Percentiles rank a stretch among this genome's conserved stretches.
phyloP scores from a whole-genome alignment of 2,888 invertebrate species.

The Callyntrura guangdongensis region DNA sequence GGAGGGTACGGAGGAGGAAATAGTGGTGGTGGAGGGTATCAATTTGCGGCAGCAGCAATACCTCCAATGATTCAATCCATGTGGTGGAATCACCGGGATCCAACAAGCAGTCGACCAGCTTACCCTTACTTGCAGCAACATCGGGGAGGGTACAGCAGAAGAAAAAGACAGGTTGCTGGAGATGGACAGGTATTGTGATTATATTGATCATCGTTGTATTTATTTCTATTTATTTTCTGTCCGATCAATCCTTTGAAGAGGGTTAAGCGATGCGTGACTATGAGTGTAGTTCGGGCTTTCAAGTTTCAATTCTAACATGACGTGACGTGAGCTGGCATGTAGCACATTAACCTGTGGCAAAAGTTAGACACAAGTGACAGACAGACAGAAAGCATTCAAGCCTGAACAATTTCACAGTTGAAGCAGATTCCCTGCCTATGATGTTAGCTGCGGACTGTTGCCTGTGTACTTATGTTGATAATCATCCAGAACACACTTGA shows the following conservation, averaged over 20 bases:
- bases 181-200: slow-evolving; percentile 80
- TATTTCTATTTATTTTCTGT: neutral
- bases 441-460: neutral
- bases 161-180: slow-evolving; percentile 77
- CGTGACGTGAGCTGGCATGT: slow-evolving; percentile 35
- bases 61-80: slow-evolving; percentile 83
- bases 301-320: neutral
- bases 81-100: slow-evolving; percentile 84
- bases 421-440: neutral
- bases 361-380: slow-evolving; percentile 11
- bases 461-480: neutral
- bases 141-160: slow-evolving; percentile 73
- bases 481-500: neutral
- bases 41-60: slow-evolving; percentile 77
- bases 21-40: slow-evolving; percentile 48
- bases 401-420: slow-evolving; percentile 7
- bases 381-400: neutral
- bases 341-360: slow-evolving; percentile 39
- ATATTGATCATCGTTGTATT: neutral
- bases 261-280: slow-evolving; percentile 39
- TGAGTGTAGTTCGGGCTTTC: neutral
- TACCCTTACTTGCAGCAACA: slow-evolving; percentile 81
- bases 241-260: neutral
- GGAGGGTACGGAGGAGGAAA: slow-evolving; percentile 63
- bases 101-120: slow-evolving; percentile 66